phyloP scores from a whole-genome alignment of 1,140 invertebrate species.

The Neoseiulus cucumeris region DNA sequence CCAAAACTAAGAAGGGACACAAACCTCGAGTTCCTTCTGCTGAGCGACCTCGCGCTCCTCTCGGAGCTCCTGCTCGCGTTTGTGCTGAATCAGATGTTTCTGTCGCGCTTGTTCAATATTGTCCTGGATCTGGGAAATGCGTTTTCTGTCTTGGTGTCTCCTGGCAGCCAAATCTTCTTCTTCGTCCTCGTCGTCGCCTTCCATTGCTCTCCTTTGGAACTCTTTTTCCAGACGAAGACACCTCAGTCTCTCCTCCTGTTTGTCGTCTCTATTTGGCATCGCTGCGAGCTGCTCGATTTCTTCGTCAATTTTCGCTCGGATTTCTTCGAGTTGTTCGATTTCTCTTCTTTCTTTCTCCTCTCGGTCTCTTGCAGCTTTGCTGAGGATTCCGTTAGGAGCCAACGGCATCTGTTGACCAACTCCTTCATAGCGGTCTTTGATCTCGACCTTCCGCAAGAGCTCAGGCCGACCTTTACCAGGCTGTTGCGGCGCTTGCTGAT shows the following conservation, averaged over 20 bases:
- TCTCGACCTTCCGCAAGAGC: not conserved
- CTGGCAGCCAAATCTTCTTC: conserved; percentile 40
- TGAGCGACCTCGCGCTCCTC: conserved; percentile 19
- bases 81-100: conserved; percentile 20
- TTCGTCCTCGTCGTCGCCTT: conserved; percentile 49
- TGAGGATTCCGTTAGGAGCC: conserved; percentile 21
- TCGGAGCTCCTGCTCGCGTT: conserved; percentile 18
- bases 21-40: conserved; percentile 16
- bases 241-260: conserved; percentile 65
- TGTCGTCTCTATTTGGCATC: conserved; percentile 42
- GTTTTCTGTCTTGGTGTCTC: conserved; percentile 16
- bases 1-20: too few species aligned
- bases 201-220: conserved; percentile 63
- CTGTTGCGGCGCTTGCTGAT: conserved; percentile 35
- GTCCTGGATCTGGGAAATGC: conserved; percentile 24
- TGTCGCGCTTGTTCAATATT: conserved; percentile 25
- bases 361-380: conserved; percentile 22
- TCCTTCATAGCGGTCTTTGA: conserved; percentile 12
- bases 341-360: conserved; percentile 46
- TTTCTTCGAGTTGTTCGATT: conserved; percentile 33
- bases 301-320: conserved; percentile 46
- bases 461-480: too few species aligned
- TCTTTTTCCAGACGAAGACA: conserved; percentile 63
- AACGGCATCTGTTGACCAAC: not conserved
- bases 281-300: conserved; percentile 53